Evolutionary conservation across 2,113 vertebrate genomes (phyloP).

Genomic region (Bambusicola thoracicus): DNA sequence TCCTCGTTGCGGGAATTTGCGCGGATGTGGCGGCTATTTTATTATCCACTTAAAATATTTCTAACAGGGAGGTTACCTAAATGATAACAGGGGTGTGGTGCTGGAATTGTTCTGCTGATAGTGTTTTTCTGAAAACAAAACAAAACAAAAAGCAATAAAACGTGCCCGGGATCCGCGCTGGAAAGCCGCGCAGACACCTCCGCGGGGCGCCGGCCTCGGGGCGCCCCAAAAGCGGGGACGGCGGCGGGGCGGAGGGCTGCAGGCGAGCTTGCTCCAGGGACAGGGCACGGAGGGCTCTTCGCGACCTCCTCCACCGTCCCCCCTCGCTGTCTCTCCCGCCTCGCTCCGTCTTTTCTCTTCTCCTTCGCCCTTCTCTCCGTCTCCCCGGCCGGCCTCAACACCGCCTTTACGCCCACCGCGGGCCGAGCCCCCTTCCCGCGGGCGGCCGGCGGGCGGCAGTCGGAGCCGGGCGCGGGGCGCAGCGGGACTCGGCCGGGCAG

Average conservation of each 20-base stretch:
- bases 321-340: background rate
- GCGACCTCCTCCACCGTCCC: background rate
- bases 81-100: slow-evolving; percentile 66
- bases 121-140: slow-evolving; percentile 17
- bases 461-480: too few species aligned
- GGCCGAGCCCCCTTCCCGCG: background rate
- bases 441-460: background rate
- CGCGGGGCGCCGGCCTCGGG: background rate
- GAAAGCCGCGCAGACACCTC: background rate
- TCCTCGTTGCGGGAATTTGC: slow-evolving; percentile 10
- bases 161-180: background rate
- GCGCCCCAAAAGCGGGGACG: background rate
- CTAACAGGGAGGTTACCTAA: slow-evolving; percentile 58
- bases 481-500: background rate
- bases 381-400: background rate
- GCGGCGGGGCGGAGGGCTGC: background rate
- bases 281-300: background rate
- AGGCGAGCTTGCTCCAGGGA: background rate
- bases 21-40: slow-evolving; percentile 34
- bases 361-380: background rate
- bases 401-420: rapidly evolving
- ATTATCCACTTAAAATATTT: slow-evolving; percentile 55
- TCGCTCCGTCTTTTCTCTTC: background rate
- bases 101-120: slow-evolving; percentile 53
- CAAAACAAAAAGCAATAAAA: background rate